Base-by-base conservation (phyloP, 64 coral and sea anemone genomes). In the Dendrophyllia cribrosa region DNA sequence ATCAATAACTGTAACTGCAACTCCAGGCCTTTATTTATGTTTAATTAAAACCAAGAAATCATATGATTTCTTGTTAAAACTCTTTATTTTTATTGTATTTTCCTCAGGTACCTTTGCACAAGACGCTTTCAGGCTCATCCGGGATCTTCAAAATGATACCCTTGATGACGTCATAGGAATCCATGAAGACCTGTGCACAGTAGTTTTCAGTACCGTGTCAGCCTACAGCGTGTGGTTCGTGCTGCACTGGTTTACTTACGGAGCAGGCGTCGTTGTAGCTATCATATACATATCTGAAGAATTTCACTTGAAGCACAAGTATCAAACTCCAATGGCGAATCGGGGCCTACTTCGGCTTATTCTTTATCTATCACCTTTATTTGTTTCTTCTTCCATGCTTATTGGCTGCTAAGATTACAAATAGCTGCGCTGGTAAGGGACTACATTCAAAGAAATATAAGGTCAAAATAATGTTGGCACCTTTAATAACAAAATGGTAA, bases 191-290 rank as follows among this genome's bases (percentile, higher is more conserved):
- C 43, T 82, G 15, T 82, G 78, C 58, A 64, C 59, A 48, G 6
- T 65, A 9, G 78, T 82, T 47, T 82, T 82, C 16, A 82, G 64
- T 63, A 82, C 78, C 26, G 78, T 82, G 25, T 82, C 78, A 82
- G 16, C 58, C 4, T 82, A 82, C 78, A 82, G 53, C 3, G 34
- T 47, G 25, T 82, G 78, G 78, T 82, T 82, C 45, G 78, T 82
- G 25, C 15, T 82, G 22, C 78, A 82, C 43, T 82, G 78, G 78
- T 6, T 64, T 1, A 46, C 34, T 63, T 82, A 82, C 16, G 78
- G 78, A 63, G 78, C 43, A 20, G 78, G 25, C 7, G 59, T 82
- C 19, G 25, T 82, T 9, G 8, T 82, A 10, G 49, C 58, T 13
- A 25, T 82, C 3, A 64, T 82, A 16, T 82, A 64, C 78, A 46